Evolutionary conservation across 2,797 vertebrate genomes (phyloP).

Genomic region (Staurois parvus): DNA sequence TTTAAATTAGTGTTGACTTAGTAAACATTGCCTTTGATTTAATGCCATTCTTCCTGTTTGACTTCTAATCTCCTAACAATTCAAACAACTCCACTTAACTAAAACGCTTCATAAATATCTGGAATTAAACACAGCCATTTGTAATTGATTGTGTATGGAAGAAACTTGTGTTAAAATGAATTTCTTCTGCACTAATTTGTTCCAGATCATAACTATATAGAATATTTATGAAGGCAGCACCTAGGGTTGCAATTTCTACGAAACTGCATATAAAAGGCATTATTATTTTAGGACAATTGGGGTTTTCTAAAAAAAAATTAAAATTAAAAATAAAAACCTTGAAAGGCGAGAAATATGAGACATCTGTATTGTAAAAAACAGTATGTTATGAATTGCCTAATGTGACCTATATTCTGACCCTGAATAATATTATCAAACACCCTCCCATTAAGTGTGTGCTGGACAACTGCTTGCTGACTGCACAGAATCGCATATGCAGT

Average conservation of each 20-base stretch:
- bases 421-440: no score
- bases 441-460: no score
- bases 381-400: not conserved
- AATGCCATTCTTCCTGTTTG: constrained; percentile 57
- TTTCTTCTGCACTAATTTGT: constrained; percentile 35
- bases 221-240: constrained; percentile 35
- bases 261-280: constrained; percentile 7
- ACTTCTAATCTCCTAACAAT: constrained; percentile 60
- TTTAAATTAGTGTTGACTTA: constrained; percentile 49
- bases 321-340: no score
- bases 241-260: constrained; percentile 6
- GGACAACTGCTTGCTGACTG: no score
- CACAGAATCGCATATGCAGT: no score
- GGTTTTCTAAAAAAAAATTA: not conserved
- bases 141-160: constrained; percentile 49
- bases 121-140: constrained; percentile 43
- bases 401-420: no score
- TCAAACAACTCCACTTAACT: constrained; percentile 53
- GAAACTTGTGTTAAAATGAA: constrained; percentile 38
- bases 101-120: constrained; percentile 55
- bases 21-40: constrained; percentile 54
- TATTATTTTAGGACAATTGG: not conserved
- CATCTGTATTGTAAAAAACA: not conserved
- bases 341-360: not conserved
- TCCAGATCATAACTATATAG: constrained; percentile 40